A percentile compares a stretch with the other conserved stretches of the same genome.
Evolutionary conservation across 2,113 vertebrate species (phyloP).

Genomic region (Phrynosoma blainvillii): DNA sequence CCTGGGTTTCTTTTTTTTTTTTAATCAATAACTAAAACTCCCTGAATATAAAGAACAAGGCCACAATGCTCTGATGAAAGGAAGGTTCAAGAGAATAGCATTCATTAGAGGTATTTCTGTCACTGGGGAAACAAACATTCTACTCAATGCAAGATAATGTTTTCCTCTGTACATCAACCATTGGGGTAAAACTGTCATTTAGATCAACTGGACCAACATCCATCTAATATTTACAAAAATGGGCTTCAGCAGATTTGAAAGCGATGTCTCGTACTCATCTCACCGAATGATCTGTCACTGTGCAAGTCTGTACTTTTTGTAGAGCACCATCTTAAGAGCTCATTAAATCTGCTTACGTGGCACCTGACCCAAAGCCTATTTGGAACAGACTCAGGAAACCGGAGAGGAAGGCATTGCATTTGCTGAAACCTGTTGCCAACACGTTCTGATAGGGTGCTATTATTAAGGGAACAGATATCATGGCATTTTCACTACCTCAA

Average conservation of each 20-base stretch:
- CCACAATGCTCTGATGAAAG: too few relatives aligned
- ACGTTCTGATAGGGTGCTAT: neutral
- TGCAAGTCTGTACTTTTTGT: neutral
- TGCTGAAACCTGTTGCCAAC: neutral
- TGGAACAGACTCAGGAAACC: constrained; percentile 27
- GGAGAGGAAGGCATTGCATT: neutral
- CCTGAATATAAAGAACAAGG: neutral
- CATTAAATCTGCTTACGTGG: neutral
- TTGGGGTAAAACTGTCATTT: neutral
- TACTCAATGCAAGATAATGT: neutral
- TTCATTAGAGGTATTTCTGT: rapidly evolving
- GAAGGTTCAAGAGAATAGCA: neutral
- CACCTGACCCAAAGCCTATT: neutral
- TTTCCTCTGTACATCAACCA: neutral
- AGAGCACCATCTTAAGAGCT: neutral
- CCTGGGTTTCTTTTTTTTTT: too few relatives aligned
- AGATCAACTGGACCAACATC: neutral
- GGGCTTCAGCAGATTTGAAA: neutral
- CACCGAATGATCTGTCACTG: neutral
- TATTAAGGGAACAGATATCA: neutral
- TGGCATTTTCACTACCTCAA: neutral
- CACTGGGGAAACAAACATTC: neutral
- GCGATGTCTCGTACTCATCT: neutral
- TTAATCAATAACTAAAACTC: too few relatives aligned
- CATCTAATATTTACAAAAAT: neutral